These are phyloP conservation scores for Salvelinus sp. DNA, from an alignment of 2,113 vertebrate species.

Conservation along the genomic window DNA sequence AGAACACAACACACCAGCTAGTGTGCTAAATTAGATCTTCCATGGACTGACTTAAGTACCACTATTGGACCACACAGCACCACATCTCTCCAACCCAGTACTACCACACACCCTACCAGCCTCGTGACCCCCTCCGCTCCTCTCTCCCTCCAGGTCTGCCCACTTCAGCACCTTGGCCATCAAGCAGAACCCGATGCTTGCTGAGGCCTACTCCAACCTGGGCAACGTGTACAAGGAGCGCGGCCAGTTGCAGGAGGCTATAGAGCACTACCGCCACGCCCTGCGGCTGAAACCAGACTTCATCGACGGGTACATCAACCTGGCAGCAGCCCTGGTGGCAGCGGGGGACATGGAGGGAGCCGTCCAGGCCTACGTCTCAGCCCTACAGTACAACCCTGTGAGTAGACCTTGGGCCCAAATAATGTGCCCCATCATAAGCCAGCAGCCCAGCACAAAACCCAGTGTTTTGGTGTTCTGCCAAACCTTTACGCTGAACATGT, in stretches of 20 bases:
- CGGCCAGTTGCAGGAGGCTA: conserved; percentile 96
- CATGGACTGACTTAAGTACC: no score
- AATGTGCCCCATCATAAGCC: no score
- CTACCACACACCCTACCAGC: background rate
- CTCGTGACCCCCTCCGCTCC: conserved; percentile 6
- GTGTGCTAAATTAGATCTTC: background rate
- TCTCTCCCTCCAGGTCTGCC: conserved; percentile 82
- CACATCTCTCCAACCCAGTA: background rate
- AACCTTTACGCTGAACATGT: no score
- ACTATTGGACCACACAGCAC: no score
- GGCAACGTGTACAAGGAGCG: conserved; percentile 99
- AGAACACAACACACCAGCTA: background rate
- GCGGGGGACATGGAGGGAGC: conserved; percentile 99
- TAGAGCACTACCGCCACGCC: conserved; percentile 96
- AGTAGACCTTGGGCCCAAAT: conserved; percentile 53
- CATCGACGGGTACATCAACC: conserved; percentile 98
- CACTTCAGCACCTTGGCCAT: conserved; percentile 99
- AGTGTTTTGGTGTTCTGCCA: no score
- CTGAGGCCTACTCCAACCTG: conserved; percentile 97
- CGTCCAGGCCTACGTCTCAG: conserved; percentile 96
- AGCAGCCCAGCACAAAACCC: no score
- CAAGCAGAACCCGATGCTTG: conserved; percentile 97
- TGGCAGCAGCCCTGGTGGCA: conserved; percentile 95
- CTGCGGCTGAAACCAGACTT: conserved; percentile 97
- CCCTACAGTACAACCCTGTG: conserved; percentile 98